These are phyloP conservation scores for Brachyhypopomus occidentalis DNA, from an alignment of 2,113 vertebrate species.

Conservation along the genomic window DNA sequence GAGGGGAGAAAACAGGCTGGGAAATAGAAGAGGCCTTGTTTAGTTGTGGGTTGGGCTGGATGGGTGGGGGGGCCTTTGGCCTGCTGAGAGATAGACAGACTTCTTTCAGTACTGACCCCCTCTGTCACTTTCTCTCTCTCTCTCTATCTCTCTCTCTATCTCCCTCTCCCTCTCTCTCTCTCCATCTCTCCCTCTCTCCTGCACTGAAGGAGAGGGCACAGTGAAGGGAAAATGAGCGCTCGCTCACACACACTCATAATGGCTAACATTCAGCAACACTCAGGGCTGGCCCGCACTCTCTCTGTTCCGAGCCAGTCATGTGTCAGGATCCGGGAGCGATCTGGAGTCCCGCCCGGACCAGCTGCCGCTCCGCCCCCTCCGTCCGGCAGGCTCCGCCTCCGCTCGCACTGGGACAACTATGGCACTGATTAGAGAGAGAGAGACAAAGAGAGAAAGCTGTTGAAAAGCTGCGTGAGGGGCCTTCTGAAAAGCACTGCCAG, in stretches of 20 bases:
- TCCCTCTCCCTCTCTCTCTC: too few relatives aligned
- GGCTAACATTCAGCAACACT: neutral
- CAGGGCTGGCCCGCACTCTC: conserved; percentile 6
- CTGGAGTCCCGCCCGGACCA: neutral
- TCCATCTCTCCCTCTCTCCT: too few relatives aligned
- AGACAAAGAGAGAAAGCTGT: conserved; percentile 6
- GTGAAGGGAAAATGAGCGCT: conserved; percentile 58
- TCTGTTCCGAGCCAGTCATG: conserved; percentile 26
- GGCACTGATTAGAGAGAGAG: conserved; percentile 35
- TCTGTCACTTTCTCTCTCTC: neutral
- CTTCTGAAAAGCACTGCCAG: conserved; percentile 47
- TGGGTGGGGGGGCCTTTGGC: conserved; percentile 63
- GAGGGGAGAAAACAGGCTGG: conserved; percentile 41
- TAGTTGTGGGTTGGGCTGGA: conserved; percentile 67
- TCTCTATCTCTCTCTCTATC: conserved; percentile 44
- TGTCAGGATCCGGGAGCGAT: conserved; percentile 30
- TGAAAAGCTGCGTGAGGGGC: conserved; percentile 29
- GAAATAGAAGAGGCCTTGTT: conserved; percentile 79
- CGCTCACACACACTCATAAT: conserved; percentile 50
- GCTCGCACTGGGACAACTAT: conserved; percentile 44
- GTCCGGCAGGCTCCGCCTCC: conserved; percentile 19
- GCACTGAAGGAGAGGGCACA: conserved; percentile 55
- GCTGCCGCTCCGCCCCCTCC: conserved; percentile 16
- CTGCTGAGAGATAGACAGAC: conserved; percentile 79
- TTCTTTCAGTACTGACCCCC: conserved; percentile 72